These are phyloP conservation scores for Acanthurus lineatus DNA, from an alignment of 2,797 vertebrate species.

Conservation along the genomic window DNA sequence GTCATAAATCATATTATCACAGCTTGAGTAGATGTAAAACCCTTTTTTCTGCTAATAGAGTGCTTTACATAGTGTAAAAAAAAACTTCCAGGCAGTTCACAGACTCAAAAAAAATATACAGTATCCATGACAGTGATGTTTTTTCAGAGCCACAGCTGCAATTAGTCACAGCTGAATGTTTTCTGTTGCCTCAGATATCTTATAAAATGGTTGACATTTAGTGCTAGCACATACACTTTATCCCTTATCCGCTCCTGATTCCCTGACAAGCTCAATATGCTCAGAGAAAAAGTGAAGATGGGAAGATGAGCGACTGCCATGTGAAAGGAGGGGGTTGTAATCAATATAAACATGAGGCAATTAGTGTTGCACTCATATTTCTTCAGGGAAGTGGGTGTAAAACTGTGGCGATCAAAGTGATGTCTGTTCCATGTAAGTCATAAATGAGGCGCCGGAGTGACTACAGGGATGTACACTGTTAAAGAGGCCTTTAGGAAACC, in stretches of 20 bases:
- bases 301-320: slow-evolving; percentile 53
- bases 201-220: slow-evolving; percentile 73
- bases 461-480: slow-evolving; percentile 47
- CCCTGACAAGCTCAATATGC: slow-evolving; percentile 61
- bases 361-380: slow-evolving; percentile 77
- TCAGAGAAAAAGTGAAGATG: slow-evolving; percentile 41
- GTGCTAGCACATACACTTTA: slow-evolving; percentile 47
- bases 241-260: slow-evolving; percentile 45
- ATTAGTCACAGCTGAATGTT: slow-evolving; percentile 70
- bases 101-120: slow-evolving; percentile 9
- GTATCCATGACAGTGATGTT: slow-evolving; percentile 39
- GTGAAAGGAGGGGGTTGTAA: slow-evolving; percentile 54
- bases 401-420: slow-evolving; percentile 63
- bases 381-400: slow-evolving; percentile 68
- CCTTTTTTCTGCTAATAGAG: slow-evolving; percentile 43
- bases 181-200: slow-evolving; percentile 69
- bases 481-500: slow-evolving; percentile 56
- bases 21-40: slow-evolving; percentile 21
- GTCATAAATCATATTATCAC: slow-evolving; percentile 29
- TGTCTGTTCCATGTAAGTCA: slow-evolving; percentile 54
- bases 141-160: slow-evolving; percentile 28
- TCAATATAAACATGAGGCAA: slow-evolving; percentile 81
- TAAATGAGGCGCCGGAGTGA: slow-evolving; percentile 59
- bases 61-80: slow-evolving; percentile 12
- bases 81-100: neutral